phyloP scores from a whole-genome alignment of 92 coral and sea anemone species.

The Actinostola sp. region DNA sequence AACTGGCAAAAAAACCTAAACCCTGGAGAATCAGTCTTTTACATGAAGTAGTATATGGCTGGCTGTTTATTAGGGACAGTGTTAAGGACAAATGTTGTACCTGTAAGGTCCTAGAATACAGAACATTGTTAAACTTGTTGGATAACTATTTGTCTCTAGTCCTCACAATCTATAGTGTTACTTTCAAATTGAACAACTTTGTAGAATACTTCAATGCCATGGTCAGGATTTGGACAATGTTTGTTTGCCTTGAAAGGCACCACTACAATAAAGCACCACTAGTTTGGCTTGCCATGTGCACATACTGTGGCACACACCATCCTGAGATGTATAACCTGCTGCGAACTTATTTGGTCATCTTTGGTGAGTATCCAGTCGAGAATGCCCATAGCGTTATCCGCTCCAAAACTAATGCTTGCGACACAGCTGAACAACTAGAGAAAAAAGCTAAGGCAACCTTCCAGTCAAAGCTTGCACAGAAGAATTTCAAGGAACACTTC shows the following conservation, averaged over 20 bases:
- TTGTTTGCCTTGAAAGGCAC: slow-evolving; percentile 29
- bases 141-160: too few species aligned
- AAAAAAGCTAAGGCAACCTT: slow-evolving; percentile 28
- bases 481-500: neutral
- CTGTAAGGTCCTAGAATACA: too few species aligned
- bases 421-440: slow-evolving; percentile 16
- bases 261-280: slow-evolving; percentile 48
- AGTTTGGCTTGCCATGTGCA: slow-evolving; percentile 4
- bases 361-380: slow-evolving; percentile 43
- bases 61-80: too few species aligned
- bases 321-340: slow-evolving; percentile 2
- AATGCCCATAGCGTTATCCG: slow-evolving; percentile 36
- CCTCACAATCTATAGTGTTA: too few species aligned
- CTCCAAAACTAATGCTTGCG: slow-evolving; percentile 30
- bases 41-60: too few species aligned
- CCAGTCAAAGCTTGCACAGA: slow-evolving; percentile 7
- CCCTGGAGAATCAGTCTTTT: too few species aligned
- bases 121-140: too few species aligned
- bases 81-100: too few species aligned
- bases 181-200: too few species aligned
- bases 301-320: slow-evolving; percentile 28
- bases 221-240: slow-evolving; percentile 45
- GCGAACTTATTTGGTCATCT: neutral
- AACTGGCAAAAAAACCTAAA: too few species aligned
- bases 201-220: slow-evolving; percentile 40